These are phyloP conservation scores for Platorchestia sp. DNA, from an alignment of 1,140 invertebrate species.

Conservation along the genomic window DNA sequence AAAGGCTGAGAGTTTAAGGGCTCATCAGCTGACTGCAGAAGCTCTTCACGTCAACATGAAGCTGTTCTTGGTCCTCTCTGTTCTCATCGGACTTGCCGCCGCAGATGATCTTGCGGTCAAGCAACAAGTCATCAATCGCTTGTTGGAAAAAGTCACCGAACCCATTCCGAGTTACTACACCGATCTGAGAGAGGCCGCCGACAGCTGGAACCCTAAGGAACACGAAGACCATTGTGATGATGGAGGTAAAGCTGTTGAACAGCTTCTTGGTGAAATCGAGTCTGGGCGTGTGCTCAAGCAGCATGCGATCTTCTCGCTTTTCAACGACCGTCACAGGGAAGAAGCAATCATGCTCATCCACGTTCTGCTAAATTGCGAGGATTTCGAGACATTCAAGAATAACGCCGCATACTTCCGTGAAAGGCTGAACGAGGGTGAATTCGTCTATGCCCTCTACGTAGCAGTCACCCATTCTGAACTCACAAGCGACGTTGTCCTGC, in stretches of 20 bases:
- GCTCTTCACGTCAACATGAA: no score
- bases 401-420: constrained; percentile 65
- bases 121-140: no score
- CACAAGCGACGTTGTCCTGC: constrained; percentile 70
- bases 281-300: constrained; percentile 44
- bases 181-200: constrained; percentile 51
- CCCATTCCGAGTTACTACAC: constrained; percentile 55
- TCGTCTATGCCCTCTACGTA: constrained; percentile 67
- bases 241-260: constrained; percentile 58
- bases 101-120: no score
- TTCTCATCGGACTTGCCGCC: no score
- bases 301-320: constrained; percentile 63
- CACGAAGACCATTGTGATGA: constrained; percentile 55
- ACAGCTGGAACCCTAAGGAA: constrained; percentile 43
- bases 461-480: constrained; percentile 66
- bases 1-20: no score
- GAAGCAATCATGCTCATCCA: constrained; percentile 63
- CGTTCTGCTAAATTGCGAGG: constrained; percentile 58
- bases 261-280: constrained; percentile 59
- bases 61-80: no score
- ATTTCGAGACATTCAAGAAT: constrained; percentile 60
- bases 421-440: constrained; percentile 68
- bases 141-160: no score
- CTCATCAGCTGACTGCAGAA: no score
- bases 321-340: constrained; percentile 62